phyloP scores from a whole-genome alignment of 2,113 vertebrate genomes.

The Anseranas semipalmata region DNA sequence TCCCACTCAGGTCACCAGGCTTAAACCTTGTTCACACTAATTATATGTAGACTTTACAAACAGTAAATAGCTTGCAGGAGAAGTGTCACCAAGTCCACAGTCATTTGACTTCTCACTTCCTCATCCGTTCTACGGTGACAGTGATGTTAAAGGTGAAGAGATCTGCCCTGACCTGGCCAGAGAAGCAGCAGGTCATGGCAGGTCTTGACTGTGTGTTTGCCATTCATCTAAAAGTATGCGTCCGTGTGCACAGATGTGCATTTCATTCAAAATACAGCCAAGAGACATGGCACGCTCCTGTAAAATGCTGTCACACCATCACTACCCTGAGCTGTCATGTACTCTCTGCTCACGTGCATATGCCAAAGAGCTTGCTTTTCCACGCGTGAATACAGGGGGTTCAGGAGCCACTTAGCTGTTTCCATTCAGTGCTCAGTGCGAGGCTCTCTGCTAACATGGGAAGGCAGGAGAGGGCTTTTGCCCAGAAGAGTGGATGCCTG shows the following conservation, averaged over 20 bases:
- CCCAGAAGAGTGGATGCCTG: neutral
- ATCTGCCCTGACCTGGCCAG: neutral
- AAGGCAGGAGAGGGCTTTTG: neutral
- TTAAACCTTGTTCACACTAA: neutral
- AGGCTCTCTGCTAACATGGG: neutral
- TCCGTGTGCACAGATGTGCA: neutral
- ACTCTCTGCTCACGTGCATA: neutral
- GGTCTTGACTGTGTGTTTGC: neutral
- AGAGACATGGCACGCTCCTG: neutral
- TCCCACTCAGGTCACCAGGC: neutral
- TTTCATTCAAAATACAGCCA: neutral
- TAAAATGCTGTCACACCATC: neutral
- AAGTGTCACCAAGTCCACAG: neutral
- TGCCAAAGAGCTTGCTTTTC: neutral
- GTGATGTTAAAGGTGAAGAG: neutral
- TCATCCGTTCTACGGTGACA: neutral
- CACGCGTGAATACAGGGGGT: rapidly evolving
- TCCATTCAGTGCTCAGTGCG: rapidly evolving
- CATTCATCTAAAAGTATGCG: neutral
- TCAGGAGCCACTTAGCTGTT: neutral
- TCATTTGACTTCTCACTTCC: neutral
- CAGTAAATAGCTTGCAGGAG: neutral
- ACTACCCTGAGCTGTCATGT: neutral
- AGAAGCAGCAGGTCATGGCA: neutral
- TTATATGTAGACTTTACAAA: neutral